Percentiles rank a stretch among this genome's conserved stretches.
These are phyloP conservation scores for Probaryconus sp. DNA, from an alignment of 1,140 invertebrate species.

Conservation along the genomic window DNA sequence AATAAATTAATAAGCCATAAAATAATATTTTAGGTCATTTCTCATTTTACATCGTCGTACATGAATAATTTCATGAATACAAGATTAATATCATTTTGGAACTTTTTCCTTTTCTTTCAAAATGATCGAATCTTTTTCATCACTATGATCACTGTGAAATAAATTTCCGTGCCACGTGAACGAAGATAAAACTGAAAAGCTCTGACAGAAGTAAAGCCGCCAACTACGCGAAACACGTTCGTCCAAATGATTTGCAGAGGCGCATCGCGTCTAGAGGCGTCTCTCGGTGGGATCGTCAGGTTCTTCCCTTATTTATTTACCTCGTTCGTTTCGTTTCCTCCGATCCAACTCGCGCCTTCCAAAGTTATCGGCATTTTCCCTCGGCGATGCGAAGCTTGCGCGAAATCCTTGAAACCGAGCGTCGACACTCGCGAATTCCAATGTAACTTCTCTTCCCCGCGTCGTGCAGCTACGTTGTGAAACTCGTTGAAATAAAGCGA, in stretches of 20 bases:
- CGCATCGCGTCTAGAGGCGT: slow-evolving; percentile 42
- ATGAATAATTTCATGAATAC: too few species aligned
- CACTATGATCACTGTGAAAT: too few species aligned
- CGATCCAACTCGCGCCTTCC: slow-evolving; percentile 55
- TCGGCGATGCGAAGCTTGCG: slow-evolving; percentile 51
- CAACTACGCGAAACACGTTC: too few species aligned
- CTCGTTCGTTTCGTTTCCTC: slow-evolving; percentile 59
- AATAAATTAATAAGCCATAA: too few species aligned
- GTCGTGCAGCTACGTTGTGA: slow-evolving; percentile 26
- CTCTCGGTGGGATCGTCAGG: slow-evolving; percentile 50
- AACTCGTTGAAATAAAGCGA: slow-evolving; percentile 37
- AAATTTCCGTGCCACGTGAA: too few species aligned
- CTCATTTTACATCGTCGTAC: too few species aligned
- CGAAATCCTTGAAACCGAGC: slow-evolving; percentile 61
- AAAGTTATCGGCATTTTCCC: slow-evolving; percentile 61
- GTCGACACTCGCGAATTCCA: slow-evolving; percentile 61
- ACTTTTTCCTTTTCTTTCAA: too few species aligned
- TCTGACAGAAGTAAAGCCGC: too few species aligned
- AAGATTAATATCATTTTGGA: too few species aligned
- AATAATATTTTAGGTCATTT: too few species aligned
- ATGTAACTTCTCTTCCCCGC: slow-evolving; percentile 38
- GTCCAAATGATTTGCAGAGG: slow-evolving; percentile 41
- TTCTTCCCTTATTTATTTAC: slow-evolving; percentile 49
- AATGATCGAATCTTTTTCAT: too few species aligned
- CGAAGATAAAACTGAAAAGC: neutral